These are phyloP conservation scores for Sphecodes monilicornis DNA, from an alignment of 2,888 invertebrate species.

Conservation along the genomic window DNA sequence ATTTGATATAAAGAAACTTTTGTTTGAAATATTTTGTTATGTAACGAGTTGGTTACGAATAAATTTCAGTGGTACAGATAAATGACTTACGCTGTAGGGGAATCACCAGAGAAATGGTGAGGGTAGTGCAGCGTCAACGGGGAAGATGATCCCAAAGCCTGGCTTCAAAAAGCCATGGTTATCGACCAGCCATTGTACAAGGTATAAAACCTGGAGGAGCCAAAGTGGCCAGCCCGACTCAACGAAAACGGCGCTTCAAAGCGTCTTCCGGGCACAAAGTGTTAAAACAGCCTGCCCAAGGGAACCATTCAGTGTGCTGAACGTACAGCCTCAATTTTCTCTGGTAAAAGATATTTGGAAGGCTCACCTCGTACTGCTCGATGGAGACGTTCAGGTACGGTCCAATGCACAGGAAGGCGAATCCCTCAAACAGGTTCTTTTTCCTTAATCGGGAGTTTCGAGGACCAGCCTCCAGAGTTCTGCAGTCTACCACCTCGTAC, in stretches of 20 bases:
- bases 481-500: constrained; percentile 76
- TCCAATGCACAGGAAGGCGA: constrained; percentile 73
- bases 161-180: neutral
- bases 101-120: neutral
- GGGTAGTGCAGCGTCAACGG: neutral
- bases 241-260: neutral
- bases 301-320: constrained; percentile 7
- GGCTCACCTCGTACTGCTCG: constrained; percentile 71
- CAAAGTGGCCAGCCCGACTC: neutral
- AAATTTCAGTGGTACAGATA: too few species aligned
- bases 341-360: neutral
- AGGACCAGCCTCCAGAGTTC: constrained; percentile 70
- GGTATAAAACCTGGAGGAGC: neutral
- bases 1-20: neutral
- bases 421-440: constrained; percentile 71
- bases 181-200: neutral
- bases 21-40: neutral
- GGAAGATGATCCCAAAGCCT: neutral
- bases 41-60: neutral
- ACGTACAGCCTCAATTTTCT: constrained; percentile 5
- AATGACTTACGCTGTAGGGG: neutral
- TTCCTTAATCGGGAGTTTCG: constrained; percentile 71
- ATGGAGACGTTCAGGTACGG: constrained; percentile 71
- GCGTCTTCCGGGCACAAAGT: neutral
- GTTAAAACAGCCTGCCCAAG: constrained; percentile 2